Percentiles rank a stretch among this genome's conserved stretches.
These are phyloP conservation scores for Margarornis squamiger DNA, from an alignment of 2,797 vertebrate genomes.

Conservation along the genomic window DNA sequence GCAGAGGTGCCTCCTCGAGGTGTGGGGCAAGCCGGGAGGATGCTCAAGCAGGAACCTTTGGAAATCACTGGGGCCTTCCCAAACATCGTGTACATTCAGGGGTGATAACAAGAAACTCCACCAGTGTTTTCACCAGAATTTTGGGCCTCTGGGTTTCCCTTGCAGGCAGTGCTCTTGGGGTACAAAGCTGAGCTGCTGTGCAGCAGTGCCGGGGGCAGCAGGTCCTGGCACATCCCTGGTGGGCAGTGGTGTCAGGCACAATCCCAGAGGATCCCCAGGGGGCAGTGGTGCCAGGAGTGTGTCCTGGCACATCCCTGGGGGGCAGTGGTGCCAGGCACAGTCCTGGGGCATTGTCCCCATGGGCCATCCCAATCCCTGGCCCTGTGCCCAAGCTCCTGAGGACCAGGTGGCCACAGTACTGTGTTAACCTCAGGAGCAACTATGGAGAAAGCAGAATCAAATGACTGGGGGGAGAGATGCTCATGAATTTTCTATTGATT, in stretches of 20 bases:
- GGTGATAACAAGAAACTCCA: neutral
- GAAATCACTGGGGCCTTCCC: rapidly evolving
- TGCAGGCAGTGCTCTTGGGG: rapidly evolving
- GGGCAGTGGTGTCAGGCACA: no score
- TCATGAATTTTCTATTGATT: neutral
- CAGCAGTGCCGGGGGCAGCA: neutral
- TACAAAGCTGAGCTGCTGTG: rapidly evolving
- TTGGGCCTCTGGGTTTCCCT: neutral
- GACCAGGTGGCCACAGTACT: rapidly evolving
- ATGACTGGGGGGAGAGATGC: neutral
- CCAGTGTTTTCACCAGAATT: rapidly evolving
- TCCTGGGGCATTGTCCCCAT: rapidly evolving
- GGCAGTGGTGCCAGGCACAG: neutral
- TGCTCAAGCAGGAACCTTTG: rapidly evolving
- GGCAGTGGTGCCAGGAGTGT: neutral
- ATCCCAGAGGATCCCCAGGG: neutral
- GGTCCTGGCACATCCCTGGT: neutral
- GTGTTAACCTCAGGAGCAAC: rapidly evolving
- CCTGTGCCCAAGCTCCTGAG: neutral
- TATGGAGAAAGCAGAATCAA: rapidly evolving
- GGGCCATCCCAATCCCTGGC: rapidly evolving
- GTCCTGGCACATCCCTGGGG: no score
- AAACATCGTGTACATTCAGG: rapidly evolving
- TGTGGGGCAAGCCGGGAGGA: rapidly evolving
- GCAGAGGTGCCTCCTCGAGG: neutral